phyloP scores from a whole-genome alignment of 2,888 invertebrate genomes.

The Dioctria linearis region DNA sequence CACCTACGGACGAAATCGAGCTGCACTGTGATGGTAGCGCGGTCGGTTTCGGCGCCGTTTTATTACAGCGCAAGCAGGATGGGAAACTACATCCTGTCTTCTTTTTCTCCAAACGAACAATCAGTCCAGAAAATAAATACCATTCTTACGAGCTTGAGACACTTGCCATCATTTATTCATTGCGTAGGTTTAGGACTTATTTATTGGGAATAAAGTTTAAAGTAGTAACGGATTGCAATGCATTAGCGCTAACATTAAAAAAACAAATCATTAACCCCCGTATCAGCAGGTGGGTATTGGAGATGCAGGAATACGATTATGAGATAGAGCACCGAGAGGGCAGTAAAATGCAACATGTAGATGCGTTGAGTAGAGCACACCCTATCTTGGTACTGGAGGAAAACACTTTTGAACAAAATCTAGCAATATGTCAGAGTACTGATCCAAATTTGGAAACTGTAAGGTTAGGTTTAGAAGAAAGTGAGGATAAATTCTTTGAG shows the following conservation, averaged over 20 bases:
- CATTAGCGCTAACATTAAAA: constrained; percentile 61
- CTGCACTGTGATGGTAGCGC: constrained; percentile 62
- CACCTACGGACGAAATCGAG: constrained; percentile 61
- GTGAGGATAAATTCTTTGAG: background rate
- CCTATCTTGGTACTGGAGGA: background rate
- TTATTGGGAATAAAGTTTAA: constrained; percentile 62
- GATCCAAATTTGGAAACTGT: background rate
- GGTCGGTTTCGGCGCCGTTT: constrained; percentile 59
- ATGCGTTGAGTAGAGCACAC: constrained; percentile 16
- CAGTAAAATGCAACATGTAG: constrained; percentile 60
- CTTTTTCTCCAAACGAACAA: background rate
- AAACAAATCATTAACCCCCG: constrained; percentile 64
- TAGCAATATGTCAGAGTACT: background rate
- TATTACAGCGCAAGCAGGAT: background rate
- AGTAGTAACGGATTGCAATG: constrained; percentile 63
- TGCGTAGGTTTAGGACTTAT: constrained; percentile 62
- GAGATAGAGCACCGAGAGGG: constrained; percentile 60
- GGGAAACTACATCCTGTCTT: background rate
- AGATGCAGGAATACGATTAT: constrained; percentile 61
- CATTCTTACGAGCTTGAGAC: constrained; percentile 61
- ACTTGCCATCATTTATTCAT: constrained; percentile 60
- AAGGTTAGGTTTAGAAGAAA: background rate
- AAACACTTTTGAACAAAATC: background rate
- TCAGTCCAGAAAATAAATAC: background rate
- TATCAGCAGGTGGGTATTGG: constrained; percentile 62